Conservation (phyloP, 2,888 invertebrate species). For the Nebria brevicollis region DNA sequence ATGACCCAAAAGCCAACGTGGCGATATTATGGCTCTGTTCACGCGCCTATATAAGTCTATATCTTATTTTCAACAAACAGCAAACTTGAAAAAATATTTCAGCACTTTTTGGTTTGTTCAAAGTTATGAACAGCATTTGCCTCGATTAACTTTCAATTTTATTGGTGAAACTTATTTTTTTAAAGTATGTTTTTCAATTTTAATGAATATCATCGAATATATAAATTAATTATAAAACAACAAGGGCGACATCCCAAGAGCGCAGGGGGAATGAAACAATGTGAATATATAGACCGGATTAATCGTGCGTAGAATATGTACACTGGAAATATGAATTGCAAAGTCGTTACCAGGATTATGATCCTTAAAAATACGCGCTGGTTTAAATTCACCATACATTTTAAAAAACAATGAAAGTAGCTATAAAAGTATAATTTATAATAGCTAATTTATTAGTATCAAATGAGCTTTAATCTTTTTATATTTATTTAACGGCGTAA, state of each 20-base stretch:
- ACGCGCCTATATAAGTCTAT: too few species aligned
- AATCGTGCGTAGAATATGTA: slow-evolving; percentile 16
- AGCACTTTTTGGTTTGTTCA: too few species aligned
- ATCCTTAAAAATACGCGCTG: background rate
- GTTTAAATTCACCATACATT: background rate
- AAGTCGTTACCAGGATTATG: slow-evolving; percentile 17
- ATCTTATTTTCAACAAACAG: too few species aligned
- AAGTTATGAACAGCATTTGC: too few species aligned
- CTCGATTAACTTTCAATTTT: too few species aligned
- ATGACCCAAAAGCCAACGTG: too few species aligned
- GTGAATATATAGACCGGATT: slow-evolving; percentile 2
- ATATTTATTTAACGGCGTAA: background rate
- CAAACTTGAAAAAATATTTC: too few species aligned
- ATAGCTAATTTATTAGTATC: background rate
- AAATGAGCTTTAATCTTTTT: background rate
- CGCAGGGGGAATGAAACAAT: background rate
- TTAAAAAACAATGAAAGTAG: background rate
- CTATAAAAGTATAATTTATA: background rate
- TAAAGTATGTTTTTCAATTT: too few species aligned
- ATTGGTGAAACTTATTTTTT: too few species aligned
- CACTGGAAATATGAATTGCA: slow-evolving; percentile 14
- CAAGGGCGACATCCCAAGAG: background rate
- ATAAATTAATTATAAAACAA: background rate
- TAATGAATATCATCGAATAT: too few species aligned
- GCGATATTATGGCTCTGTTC: too few species aligned